Base-by-base conservation (phyloP, 2,797 vertebrate genomes). In the Enteromius viviparus region DNA sequence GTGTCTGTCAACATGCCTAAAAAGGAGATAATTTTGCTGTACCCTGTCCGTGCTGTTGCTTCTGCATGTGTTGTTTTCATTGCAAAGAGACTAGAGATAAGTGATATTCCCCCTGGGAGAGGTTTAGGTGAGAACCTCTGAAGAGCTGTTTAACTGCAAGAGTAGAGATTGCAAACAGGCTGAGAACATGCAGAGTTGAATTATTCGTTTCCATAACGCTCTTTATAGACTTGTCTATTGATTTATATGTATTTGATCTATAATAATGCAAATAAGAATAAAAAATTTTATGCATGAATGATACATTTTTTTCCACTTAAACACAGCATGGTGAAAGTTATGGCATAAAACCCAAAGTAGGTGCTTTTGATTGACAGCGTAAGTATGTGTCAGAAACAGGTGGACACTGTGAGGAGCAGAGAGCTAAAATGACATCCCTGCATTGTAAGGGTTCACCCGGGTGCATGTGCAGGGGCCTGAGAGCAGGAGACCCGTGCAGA, bases 401-500 rank as follows among this genome's bases (percentile, higher is more conserved):
- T 95, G 94, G 93, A 92, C 91, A 91, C 76, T 64, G 89, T 91
- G 91, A 89, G 89, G 92, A 91, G 90, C 89, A 84, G 89, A 92
- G 89, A 92, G 93, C 92, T 92, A 93, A 94, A 94, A 93, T 94
- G 92, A 92, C 93, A 94, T 95, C 90, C 89, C 91, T 91, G 92
- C 89, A 84, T 88, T 90, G 87, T 92, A 94, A 94, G 93, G 94
- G 93, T 95, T 94, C 92, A 94, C 93, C 93, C 86, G 29, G 89
- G 89, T 90, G 89, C 90, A 85, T 89, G 88, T 89, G 91, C 93
- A 94, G 94, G 92, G 93, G 92, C 94, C 90, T 88, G 86, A 87
- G 82, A 84, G 87, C 86, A 69, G 85, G 89, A 86, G 87, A 91
- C 84, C 87, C 87, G 85, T 88, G 86, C 85, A 89, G 80, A 89